phyloP scores from a whole-genome alignment of 2,797 vertebrate genomes.

The Peromyscus attwateri region DNA sequence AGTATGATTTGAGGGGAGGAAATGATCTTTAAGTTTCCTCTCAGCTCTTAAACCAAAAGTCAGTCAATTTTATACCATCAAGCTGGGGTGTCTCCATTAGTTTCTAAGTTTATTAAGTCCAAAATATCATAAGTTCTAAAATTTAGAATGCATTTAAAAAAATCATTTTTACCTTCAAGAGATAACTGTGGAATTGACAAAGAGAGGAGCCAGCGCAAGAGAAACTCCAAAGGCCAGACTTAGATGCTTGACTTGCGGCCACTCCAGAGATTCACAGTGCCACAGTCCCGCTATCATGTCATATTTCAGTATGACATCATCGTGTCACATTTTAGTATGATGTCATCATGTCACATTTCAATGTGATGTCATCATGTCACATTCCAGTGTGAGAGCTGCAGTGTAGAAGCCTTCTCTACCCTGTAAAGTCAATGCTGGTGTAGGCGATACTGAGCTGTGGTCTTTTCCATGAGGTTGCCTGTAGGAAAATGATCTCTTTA shows the following conservation, averaged over 20 bases:
- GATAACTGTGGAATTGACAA: neutral
- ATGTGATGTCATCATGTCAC: neutral
- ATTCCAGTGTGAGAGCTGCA: neutral
- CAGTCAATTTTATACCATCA: constrained; percentile 35
- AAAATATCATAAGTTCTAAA: constrained; percentile 40
- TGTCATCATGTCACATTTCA: no score
- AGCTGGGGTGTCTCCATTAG: neutral
- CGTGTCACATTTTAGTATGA: no score
- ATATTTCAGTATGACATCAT: no score
- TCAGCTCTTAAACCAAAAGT: constrained; percentile 18
- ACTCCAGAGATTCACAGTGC: neutral
- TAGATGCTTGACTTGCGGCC: neutral
- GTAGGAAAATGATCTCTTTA: neutral
- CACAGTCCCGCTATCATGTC: neutral
- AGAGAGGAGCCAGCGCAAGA: neutral
- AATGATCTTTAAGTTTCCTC: constrained; percentile 3
- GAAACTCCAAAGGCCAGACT: neutral
- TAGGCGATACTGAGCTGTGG: neutral
- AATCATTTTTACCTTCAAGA: neutral
- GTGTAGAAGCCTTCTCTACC: neutral
- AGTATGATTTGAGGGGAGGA: neutral
- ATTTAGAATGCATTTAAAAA: constrained; percentile 4
- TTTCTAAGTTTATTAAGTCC: constrained; percentile 28
- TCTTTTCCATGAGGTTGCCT: neutral
- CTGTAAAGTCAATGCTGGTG: neutral